Base-by-base conservation (phyloP, 2,797 vertebrate species). In the Cygnus olor region DNA sequence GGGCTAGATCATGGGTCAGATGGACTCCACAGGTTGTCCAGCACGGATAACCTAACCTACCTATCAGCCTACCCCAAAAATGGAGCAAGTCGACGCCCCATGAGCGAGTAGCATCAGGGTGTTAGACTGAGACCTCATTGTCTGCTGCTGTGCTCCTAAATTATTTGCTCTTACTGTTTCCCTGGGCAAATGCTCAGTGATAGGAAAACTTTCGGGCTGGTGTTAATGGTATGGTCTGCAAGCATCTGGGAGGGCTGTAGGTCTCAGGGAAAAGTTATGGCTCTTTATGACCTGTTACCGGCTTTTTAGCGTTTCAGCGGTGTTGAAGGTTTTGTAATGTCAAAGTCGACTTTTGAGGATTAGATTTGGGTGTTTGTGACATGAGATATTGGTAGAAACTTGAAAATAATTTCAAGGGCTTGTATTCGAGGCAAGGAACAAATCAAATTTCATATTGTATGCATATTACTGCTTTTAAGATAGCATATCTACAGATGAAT, bases 21-120 rank as follows among this genome's bases (percentile, higher is more conserved):
- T 86, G 80, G 94, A 93, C 96, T 94, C 94, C 89, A 96, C 96
- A 97, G 94, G 96, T 97, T 97, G 90, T 90, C 83, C 88, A 89
- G 87, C 45, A 91, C 87, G 93, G 92, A 72, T 64, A 89, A 69
- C 51, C 34, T 47, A 30, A n/a, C 54, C 87, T 95, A 72, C 21
- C 53, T 73, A 40, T 24, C 49, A 25, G 49, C 24, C 24, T 49
- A 14, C 49, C 49, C 49, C 57, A 78, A 89, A 83, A 58, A 28
- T 53, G 82, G 80, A 88, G 68, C 47, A 63, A 78, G 42, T 13
- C 13, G 54, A 22, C 56, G 18, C 16, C 27, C 45, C 42, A 9
- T 12, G 36, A 49, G 65, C 44, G n/a, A 86, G 54, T 61, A 71
- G 7, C 89, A 53, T 82, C 32, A 47, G 56, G 18, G 51, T 88